phyloP scores from a whole-genome alignment of 2,797 vertebrate genomes.

The Harpagifer antarcticus region DNA sequence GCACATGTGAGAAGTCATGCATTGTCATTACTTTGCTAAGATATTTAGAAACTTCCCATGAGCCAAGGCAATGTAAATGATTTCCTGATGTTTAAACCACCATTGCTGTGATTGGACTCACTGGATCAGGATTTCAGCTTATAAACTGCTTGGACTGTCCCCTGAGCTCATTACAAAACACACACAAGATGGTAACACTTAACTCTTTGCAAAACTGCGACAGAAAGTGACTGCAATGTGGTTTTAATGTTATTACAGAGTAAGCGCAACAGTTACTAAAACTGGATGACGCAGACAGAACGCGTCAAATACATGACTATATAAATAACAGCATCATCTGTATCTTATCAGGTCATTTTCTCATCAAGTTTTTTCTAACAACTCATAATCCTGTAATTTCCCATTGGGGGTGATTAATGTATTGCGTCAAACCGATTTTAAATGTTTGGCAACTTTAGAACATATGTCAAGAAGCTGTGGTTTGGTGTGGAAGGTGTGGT shows the following conservation, averaged over 20 bases:
- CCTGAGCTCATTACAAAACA: constrained; percentile 58
- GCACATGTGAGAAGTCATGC: constrained; percentile 24
- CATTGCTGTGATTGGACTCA: constrained; percentile 61
- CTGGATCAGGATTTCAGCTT: constrained; percentile 54
- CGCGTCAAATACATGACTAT: constrained; percentile 4
- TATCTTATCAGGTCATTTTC: constrained; percentile 56
- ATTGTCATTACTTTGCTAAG: constrained; percentile 69
- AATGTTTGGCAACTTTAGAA: constrained; percentile 51
- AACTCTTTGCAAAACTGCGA: constrained; percentile 47
- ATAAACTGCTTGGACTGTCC: constrained; percentile 54
- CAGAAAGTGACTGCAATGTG: constrained; percentile 34
- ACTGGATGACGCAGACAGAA: constrained; percentile 22
- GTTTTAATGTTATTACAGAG: constrained; percentile 52
- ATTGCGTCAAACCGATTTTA: constrained; percentile 58
- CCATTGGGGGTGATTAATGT: constrained; percentile 50
- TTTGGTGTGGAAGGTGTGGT: constrained; percentile 62
- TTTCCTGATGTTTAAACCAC: constrained; percentile 78
- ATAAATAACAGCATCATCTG: constrained; percentile 57
- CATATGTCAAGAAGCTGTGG: constrained; percentile 67
- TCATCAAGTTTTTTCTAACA: constrained; percentile 40
- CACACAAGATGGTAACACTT: constrained; percentile 36
- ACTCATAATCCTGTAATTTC: constrained; percentile 44
- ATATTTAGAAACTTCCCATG: constrained; percentile 60
- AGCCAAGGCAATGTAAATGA: constrained; percentile 66
- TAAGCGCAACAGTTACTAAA: constrained; percentile 26